Evolutionary conservation across 2,888 invertebrate genomes (phyloP).

Genomic region (Noctua janthina): DNA sequence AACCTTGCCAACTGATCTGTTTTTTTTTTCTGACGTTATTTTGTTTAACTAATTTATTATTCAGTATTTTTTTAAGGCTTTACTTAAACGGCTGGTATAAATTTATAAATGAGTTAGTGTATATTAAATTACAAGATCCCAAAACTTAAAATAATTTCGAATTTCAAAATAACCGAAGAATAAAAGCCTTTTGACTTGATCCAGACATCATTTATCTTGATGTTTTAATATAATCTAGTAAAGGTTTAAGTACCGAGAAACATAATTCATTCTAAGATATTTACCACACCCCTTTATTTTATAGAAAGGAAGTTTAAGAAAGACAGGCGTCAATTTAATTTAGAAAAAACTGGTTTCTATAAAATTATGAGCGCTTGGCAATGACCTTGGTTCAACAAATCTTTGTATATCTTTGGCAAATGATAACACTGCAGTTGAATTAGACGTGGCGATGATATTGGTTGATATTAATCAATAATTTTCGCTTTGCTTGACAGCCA

Average conservation of each 20-base stretch:
- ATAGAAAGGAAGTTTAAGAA: neutral
- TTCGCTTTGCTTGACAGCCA: too few relatives aligned
- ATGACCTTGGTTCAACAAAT: constrained; percentile 27
- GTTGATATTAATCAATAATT: too few relatives aligned
- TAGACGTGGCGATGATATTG: neutral
- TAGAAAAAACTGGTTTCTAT: neutral
- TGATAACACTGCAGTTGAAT: constrained; percentile 9
- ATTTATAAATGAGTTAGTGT: neutral
- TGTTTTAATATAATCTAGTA: neutral
- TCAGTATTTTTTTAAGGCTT: neutral
- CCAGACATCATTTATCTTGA: too few relatives aligned
- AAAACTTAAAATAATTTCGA: neutral
- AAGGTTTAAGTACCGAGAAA: neutral
- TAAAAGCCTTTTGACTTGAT: neutral
- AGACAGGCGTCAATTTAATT: neutral
- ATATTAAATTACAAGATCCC: neutral
- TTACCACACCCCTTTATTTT: neutral
- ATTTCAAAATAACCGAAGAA: neutral
- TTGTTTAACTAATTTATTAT: neutral
- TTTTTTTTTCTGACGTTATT: neutral
- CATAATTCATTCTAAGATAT: neutral
- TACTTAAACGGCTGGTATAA: neutral
- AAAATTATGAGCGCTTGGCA: constrained; percentile 8
- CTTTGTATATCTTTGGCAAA: constrained; percentile 21
- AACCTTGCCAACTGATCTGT: neutral